phyloP scores from a whole-genome alignment of 2,797 vertebrate genomes.

The Malacoraja senta region DNA sequence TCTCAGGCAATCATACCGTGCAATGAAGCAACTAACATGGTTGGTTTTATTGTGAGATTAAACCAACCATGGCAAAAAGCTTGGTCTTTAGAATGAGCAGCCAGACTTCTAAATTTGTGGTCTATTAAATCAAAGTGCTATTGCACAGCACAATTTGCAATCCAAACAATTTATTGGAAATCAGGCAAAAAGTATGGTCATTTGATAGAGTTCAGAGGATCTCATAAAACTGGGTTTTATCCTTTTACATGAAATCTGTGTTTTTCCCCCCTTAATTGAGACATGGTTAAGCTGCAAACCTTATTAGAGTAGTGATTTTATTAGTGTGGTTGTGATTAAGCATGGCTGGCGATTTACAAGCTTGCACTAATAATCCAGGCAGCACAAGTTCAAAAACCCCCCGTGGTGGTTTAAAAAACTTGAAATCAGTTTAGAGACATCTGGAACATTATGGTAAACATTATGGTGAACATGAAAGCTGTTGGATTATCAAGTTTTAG shows the following conservation, averaged over 20 bases:
- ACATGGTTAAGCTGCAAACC: not conserved
- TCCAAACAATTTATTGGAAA: slow-evolving; percentile 12
- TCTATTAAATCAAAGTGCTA: not conserved
- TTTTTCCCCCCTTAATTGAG: not conserved
- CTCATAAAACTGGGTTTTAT: not conserved
- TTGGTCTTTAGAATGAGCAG: not conserved
- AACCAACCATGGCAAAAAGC: not conserved
- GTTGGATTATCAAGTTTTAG: not conserved
- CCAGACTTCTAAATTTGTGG: not conserved
- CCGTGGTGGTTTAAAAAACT: not conserved
- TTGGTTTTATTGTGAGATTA: not conserved
- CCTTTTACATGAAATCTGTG: not conserved
- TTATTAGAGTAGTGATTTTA: not conserved
- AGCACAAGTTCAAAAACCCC: not conserved
- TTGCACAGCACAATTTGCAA: not conserved
- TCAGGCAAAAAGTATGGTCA: slow-evolving; percentile 1
- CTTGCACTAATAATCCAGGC: not conserved
- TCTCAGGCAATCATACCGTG: not conserved
- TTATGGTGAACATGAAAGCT: not conserved
- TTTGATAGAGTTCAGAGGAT: too few species aligned
- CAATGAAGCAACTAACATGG: not conserved
- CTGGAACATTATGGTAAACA: not conserved
- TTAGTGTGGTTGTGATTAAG: not conserved
- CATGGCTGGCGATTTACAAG: not conserved
- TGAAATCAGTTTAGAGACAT: not conserved